Conservation (phyloP, 2,797 vertebrate species). For the Scleropages formosus region DNA sequence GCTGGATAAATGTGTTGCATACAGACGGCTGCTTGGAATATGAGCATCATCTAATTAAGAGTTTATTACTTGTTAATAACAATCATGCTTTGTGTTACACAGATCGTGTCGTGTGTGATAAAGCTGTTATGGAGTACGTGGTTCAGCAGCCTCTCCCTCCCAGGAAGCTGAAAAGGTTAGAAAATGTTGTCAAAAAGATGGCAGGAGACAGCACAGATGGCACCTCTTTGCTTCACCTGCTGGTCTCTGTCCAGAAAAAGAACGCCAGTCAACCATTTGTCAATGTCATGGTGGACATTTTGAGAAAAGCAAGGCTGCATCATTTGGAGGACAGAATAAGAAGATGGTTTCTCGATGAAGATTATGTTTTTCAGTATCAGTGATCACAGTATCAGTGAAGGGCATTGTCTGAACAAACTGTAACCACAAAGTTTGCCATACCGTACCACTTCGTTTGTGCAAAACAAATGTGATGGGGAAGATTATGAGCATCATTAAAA, state of each 20-base stretch:
- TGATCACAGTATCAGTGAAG: not conserved
- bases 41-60: no score
- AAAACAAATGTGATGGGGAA: no score
- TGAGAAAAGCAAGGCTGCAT: conserved; percentile 14
- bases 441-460: no score
- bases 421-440: no score
- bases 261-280: not conserved
- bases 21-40: no score
- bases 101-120: conserved; percentile 29
- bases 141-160: conserved; percentile 5
- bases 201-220: not conserved
- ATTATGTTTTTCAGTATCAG: not conserved
- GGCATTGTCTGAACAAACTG: not conserved
- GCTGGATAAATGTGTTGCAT: no score
- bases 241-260: not conserved
- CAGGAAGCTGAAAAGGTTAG: conserved; percentile 27
- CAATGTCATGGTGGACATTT: conserved; percentile 1
- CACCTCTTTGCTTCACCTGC: not conserved
- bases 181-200: not conserved
- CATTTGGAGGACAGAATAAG: conserved; percentile 24
- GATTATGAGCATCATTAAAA: no score
- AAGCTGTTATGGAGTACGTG: conserved; percentile 30
- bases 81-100: not conserved
- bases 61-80: no score
- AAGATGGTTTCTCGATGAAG: conserved; percentile 18